phyloP scores from a whole-genome alignment of 2,888 invertebrate species.

The Drosophila cognata region DNA sequence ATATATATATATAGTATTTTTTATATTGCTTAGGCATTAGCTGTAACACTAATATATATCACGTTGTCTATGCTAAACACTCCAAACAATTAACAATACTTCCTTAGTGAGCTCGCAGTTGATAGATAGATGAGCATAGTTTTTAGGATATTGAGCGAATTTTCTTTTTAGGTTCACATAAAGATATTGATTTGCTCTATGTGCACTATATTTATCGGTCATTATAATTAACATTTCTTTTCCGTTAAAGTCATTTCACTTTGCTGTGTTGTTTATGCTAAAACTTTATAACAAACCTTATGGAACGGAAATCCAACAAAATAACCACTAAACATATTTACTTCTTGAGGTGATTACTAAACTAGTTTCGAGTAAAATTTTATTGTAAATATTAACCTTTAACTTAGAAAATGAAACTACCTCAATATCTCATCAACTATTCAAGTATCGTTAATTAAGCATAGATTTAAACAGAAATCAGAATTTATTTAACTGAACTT shows the following conservation, averaged over 20 bases:
- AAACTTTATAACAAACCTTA: neutral
- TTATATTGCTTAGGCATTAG: slow-evolving; percentile 52
- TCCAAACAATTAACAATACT: slow-evolving; percentile 10
- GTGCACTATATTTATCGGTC: neutral
- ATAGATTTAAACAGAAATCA: neutral
- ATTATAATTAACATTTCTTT: neutral
- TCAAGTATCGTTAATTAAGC: neutral
- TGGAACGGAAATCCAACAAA: neutral
- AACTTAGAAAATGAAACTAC: neutral
- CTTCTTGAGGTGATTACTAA: neutral
- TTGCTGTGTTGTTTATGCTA: neutral
- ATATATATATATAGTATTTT: slow-evolving; percentile 4
- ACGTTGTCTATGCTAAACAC: slow-evolving; percentile 47
- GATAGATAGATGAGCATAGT: neutral
- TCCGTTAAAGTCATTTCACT: neutral
- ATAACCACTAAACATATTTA: neutral
- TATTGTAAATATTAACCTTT: neutral
- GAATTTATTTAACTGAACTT: slow-evolving; percentile 24
- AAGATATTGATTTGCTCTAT: neutral
- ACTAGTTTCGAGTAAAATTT: neutral
- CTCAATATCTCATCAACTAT: neutral
- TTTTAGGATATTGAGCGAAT: slow-evolving; percentile 13
- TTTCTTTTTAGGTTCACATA: neutral
- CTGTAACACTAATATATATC: slow-evolving; percentile 65
- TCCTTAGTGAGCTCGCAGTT: neutral